These are phyloP conservation scores for Podabrus alpinus DNA, from an alignment of 2,888 invertebrate genomes.

Conservation along the genomic window DNA sequence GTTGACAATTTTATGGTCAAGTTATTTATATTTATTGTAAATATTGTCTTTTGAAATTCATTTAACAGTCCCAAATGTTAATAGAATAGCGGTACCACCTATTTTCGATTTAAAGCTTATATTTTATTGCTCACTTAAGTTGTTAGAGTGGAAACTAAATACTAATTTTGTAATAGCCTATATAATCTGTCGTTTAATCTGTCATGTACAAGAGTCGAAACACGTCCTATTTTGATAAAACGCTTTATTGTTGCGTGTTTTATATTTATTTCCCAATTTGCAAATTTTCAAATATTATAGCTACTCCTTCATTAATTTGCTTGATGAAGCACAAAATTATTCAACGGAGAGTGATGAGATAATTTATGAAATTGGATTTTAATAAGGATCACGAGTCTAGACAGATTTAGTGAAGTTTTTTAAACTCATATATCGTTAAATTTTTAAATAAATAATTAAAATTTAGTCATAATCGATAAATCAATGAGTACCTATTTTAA, in stretches of 20 bases:
- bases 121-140: neutral
- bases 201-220: neutral
- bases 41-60: neutral
- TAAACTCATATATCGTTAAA: neutral
- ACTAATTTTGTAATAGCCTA: neutral
- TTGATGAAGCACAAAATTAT: slow-evolving; percentile 8
- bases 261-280: neutral
- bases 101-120: neutral
- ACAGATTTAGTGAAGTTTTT: neutral
- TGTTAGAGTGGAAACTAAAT: neutral
- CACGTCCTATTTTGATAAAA: slow-evolving; percentile 5
- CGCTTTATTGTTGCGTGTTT: slow-evolving; percentile 3
- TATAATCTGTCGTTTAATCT: slow-evolving; percentile 2
- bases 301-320: slow-evolving; percentile 5
- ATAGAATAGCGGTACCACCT: neutral
- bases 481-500: neutral
- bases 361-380: slow-evolving; percentile 1
- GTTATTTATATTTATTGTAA: neutral
- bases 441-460: neutral
- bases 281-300: slow-evolving; percentile 9
- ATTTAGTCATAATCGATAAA: neutral
- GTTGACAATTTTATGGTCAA: neutral
- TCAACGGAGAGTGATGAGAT: slow-evolving; percentile 2
- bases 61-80: neutral
- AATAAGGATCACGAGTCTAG: slow-evolving; percentile 7